Evolutionary conservation across 2,797 vertebrate species (phyloP), one percentile per base, ranked within the genome.

Genomic region (Streptopelia turtur): DNA sequence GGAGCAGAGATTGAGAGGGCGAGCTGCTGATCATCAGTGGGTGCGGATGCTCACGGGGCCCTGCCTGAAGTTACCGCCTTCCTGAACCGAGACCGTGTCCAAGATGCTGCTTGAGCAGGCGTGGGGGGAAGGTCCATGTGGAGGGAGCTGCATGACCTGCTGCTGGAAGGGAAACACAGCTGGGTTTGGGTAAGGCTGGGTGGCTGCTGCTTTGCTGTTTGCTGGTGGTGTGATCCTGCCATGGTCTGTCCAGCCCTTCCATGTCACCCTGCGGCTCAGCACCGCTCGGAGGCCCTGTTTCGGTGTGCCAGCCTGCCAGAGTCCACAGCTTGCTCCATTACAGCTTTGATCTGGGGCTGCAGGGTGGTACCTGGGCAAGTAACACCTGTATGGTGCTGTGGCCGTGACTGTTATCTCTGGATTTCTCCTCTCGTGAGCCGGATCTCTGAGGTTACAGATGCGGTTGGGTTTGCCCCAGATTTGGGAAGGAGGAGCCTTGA

Each of bases 391-490:
- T 78, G 66, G 92, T 37, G 76, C 86, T 39, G 83, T 0, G 71
- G 94, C 95, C 24, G 4, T 60, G 92, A 94, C 94, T 94, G 88
- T 95, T 96, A 87, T 41, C 57, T 74, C 78, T 63, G 77, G 74
- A 49, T 94, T 94, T 93, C 61, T 63, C 65, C 75, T 33, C 50
- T 33, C 1, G 33, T 80, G 83, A 81, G 81, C 87, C 45, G 41
- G 35, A 33, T 86, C 76, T 76, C 81, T 83, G 31, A 64, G 35
- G 53, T 87, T 66, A 27, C 0, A 0, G 15, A 60, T 27, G 30
- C 8, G 4, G 35, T 25, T 0, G 0, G 25, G 39, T 84, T 94
- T 88, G 75, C 47, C 31, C 69, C 53, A 37, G 31, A 5, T 83
- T 70, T 63, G 76, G 69, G 45, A 75, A 70, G 66, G 72, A 72